Evolutionary conservation across 2,113 vertebrate species (phyloP).

Genomic region (Heptranchias perlo): DNA sequence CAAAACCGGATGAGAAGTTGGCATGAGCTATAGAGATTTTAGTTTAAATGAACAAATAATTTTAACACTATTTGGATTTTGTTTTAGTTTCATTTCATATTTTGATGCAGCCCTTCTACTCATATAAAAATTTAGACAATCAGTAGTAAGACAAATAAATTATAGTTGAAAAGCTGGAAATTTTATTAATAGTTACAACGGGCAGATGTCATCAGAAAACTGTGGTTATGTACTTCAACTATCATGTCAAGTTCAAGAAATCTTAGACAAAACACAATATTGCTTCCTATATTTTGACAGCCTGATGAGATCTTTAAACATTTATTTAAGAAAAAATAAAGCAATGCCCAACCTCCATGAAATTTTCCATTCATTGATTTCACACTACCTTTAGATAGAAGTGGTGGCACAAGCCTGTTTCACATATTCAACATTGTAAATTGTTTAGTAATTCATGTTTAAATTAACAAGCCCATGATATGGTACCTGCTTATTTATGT

Average conservation of each 20-base stretch:
- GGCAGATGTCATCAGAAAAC: neutral
- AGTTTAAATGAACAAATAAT: neutral
- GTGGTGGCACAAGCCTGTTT: neutral
- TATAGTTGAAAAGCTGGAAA: constrained; percentile 53
- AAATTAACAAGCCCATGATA: neutral
- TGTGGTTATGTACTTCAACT: neutral
- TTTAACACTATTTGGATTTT: constrained; percentile 38
- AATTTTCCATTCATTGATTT: neutral
- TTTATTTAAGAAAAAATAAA: neutral
- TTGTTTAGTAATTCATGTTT: neutral
- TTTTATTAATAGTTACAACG: constrained; percentile 39
- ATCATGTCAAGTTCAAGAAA: neutral
- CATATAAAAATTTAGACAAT: constrained; percentile 57
- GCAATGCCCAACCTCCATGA: neutral
- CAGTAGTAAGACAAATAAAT: constrained; percentile 73
- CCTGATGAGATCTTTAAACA: neutral
- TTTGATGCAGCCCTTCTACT: constrained; percentile 43
- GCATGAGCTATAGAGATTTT: too few species aligned
- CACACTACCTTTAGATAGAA: neutral
- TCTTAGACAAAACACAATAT: neutral
- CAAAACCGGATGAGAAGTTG: neutral
- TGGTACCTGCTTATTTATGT: neutral
- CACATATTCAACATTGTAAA: neutral
- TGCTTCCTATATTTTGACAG: neutral
- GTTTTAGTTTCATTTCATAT: constrained; percentile 38